Evolutionary conservation across 2,888 invertebrate species (phyloP).

Genomic region (Cylloceria caligata): DNA sequence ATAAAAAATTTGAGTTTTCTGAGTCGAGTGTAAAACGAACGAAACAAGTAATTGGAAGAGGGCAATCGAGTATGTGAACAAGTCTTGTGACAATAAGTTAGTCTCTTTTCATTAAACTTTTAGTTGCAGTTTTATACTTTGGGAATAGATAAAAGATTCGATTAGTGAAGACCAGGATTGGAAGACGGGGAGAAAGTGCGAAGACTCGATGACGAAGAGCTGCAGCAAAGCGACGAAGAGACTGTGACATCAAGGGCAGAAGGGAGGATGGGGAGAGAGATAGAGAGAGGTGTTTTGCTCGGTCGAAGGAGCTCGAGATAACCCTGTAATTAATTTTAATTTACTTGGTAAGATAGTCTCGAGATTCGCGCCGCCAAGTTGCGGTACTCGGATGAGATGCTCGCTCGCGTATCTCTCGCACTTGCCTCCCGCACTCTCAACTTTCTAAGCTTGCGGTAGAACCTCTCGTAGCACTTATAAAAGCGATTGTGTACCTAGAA

Average conservation of each 20-base stretch:
- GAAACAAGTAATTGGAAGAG: no score
- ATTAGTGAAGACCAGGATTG: background rate
- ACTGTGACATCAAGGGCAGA: background rate
- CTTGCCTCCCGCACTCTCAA: constrained; percentile 8
- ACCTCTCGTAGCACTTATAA: background rate
- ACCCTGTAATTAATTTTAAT: constrained; percentile 70
- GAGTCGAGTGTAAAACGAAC: background rate
- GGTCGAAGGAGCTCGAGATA: constrained; percentile 57
- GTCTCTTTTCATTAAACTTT: background rate
- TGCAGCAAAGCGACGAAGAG: background rate
- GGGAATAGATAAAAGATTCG: no score
- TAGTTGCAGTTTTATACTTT: background rate
- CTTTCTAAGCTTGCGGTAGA: constrained; percentile 3
- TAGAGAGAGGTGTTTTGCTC: constrained; percentile 19
- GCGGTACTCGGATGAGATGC: constrained; percentile 29
- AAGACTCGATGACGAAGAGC: background rate
- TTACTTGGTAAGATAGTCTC: constrained; percentile 64
- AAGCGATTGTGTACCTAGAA: background rate
- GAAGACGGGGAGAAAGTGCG: background rate
- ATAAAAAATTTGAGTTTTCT: no score
- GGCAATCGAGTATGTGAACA: background rate
- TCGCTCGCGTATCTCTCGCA: constrained; percentile 26
- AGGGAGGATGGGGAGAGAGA: constrained; percentile 3
- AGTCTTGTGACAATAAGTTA: background rate
- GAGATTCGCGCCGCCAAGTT: constrained; percentile 33